phyloP scores from a whole-genome alignment of 2,113 vertebrate genomes.

The Strix uralensis region DNA sequence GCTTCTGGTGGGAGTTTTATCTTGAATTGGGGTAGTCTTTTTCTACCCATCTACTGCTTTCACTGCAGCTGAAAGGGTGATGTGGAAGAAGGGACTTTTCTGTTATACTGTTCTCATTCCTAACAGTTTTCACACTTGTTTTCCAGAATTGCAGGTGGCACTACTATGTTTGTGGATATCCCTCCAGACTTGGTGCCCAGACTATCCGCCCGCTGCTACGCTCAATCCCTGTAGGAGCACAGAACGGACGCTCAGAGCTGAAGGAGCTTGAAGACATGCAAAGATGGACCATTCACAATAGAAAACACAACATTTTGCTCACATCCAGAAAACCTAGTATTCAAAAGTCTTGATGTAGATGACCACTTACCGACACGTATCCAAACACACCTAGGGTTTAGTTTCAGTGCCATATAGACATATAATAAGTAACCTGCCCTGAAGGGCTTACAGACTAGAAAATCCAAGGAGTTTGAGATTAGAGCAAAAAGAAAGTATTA shows the following conservation, averaged over 20 bases:
- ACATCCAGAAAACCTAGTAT: neutral
- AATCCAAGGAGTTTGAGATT: neutral
- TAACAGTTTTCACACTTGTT: neutral
- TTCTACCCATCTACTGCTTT: neutral
- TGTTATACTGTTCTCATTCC: neutral
- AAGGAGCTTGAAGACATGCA: neutral
- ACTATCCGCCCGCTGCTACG: neutral
- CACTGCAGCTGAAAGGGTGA: neutral
- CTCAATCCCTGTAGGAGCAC: neutral
- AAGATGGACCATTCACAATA: neutral
- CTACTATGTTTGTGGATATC: neutral
- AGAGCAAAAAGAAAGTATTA: neutral
- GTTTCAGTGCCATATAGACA: neutral
- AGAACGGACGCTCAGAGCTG: neutral
- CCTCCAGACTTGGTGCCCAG: neutral
- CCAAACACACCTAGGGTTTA: neutral
- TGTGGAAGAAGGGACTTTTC: neutral
- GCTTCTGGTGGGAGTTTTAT: neutral
- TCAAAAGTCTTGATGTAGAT: neutral
- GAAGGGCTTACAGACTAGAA: neutral
- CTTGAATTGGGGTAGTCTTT: neutral
- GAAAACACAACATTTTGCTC: neutral
- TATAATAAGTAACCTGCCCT: neutral
- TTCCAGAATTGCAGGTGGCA: neutral
- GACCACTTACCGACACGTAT: neutral